Percentiles rank a stretch among this genome's conserved stretches.
Conservation (phyloP, 1,140 invertebrate species). For the Maniola jurtina region DNA sequence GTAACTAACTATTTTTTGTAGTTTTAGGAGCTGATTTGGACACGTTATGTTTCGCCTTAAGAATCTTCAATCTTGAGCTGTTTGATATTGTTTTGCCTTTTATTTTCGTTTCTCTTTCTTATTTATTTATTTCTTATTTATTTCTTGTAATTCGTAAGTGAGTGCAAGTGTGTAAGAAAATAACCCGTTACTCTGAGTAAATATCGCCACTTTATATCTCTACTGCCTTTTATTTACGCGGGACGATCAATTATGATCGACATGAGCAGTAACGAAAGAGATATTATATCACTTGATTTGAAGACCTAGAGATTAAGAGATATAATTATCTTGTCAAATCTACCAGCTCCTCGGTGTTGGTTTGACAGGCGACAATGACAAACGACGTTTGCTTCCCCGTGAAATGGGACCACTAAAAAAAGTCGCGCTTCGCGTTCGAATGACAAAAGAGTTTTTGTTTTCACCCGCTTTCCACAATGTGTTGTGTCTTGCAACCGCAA, state of each 20-base stretch:
- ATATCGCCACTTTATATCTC: not conserved
- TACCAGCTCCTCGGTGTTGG: slow-evolving; percentile 31
- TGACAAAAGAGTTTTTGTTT: slow-evolving; percentile 41
- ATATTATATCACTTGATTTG: slow-evolving; percentile 34
- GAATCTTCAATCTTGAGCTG: too few species aligned
- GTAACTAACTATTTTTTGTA: too few species aligned
- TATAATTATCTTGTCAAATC: slow-evolving; percentile 46
- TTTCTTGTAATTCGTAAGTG: too few species aligned
- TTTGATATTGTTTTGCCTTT: too few species aligned
- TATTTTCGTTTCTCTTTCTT: too few species aligned
- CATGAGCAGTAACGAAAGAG: slow-evolving; percentile 27
- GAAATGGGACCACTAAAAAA: slow-evolving; percentile 23
- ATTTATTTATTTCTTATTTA: too few species aligned
- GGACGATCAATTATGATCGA: slow-evolving; percentile 14
- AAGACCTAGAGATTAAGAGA: slow-evolving; percentile 35
- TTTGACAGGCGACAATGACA: slow-evolving; percentile 47
- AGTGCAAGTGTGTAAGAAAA: too few species aligned
- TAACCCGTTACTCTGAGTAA: not conserved
- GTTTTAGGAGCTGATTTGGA: not conserved
- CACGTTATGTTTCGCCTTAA: too few species aligned
- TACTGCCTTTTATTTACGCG: slow-evolving; percentile 8
- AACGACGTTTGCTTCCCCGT: slow-evolving; percentile 46
- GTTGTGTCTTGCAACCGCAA: slow-evolving; percentile 36
- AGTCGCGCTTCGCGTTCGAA: slow-evolving; percentile 12
- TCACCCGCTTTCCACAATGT: slow-evolving; percentile 34